Base-by-base conservation (phyloP, 2,888 invertebrate genomes). In the Tetheella fluctuosa region DNA sequence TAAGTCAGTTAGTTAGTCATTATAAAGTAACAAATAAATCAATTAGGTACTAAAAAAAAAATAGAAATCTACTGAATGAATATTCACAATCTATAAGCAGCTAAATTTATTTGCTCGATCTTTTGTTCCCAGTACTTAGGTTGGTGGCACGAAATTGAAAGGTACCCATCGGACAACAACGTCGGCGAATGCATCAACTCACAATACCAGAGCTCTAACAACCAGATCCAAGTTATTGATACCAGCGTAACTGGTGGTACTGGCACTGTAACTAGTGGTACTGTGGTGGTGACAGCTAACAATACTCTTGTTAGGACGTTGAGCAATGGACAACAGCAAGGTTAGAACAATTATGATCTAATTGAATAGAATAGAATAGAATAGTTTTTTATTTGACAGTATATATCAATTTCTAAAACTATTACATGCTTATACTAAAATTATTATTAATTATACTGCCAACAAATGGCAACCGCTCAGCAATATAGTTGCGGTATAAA, bases 131-230 rank as follows among this genome's bases (percentile, higher is more conserved):
- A 91, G 91, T 91, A 81, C 64, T 52, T 79, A 0, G 90, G 89
- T 34, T 87, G 88, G 86, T 91, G 91, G 91, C 89, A 91, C 59
- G 89, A 91, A 66, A 81, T 91, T 54, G 85, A 88, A 64, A 77
- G 86, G 10, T 91, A 85, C 64, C 85, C 90, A 0, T 69, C 77
- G 0, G 81, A 82, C 55, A 54, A 59, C 0, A 58, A 69, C 54
- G 71, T 61, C 0, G 89, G 89, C 1, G 73, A 80, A 1, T 91
- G 91, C 64, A 73, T 80, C 65, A 90, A 88, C 70, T 80, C 87
- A 0, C 71, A 79, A 2, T 85, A 86, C 73, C 48, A 67, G 1
- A 55, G 64, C 2, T 59, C 68, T 5, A 83, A 78, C 23, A 76
- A 65, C 62, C 64, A 72, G 4, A 77, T 76, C 69, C 66, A 74